A percentile compares a stretch with the other conserved stretches of the same genome.
Evolutionary conservation across 2,797 vertebrate genomes (phyloP).

Genomic region (Scleropages formosus): DNA sequence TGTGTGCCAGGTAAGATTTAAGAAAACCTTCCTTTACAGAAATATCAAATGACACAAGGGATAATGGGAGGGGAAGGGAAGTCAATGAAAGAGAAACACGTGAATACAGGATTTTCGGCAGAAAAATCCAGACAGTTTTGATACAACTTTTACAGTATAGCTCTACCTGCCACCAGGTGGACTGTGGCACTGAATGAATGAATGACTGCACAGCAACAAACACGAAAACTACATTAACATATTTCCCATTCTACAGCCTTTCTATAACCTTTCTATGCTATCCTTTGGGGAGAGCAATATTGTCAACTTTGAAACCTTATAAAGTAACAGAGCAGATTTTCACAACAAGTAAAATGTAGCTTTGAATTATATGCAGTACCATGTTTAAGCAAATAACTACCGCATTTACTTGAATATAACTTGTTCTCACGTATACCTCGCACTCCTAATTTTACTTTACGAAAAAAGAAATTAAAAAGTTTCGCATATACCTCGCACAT

Average conservation of each 20-base stretch:
- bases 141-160: no score
- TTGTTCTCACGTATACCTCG: no score
- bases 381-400: constrained; percentile 13
- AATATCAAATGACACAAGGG: neutral
- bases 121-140: no score
- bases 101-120: no score
- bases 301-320: neutral
- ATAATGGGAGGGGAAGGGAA: neutral
- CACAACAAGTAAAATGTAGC: neutral
- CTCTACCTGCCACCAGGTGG: neutral
- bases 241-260: neutral
- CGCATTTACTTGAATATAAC: no score
- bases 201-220: neutral
- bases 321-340: constrained; percentile 1
- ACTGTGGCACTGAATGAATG: neutral
- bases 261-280: neutral
- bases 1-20: neutral
- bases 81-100: neutral
- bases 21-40: constrained; percentile 2
- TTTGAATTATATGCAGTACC: constrained; percentile 5
- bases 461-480: no score
- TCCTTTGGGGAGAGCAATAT: neutral
- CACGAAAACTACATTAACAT: neutral
- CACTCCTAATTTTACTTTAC: no score
- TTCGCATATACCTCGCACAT: no score